Conservation (phyloP, 2,113 vertebrate genomes). For the Peucedramus taeniatus region DNA sequence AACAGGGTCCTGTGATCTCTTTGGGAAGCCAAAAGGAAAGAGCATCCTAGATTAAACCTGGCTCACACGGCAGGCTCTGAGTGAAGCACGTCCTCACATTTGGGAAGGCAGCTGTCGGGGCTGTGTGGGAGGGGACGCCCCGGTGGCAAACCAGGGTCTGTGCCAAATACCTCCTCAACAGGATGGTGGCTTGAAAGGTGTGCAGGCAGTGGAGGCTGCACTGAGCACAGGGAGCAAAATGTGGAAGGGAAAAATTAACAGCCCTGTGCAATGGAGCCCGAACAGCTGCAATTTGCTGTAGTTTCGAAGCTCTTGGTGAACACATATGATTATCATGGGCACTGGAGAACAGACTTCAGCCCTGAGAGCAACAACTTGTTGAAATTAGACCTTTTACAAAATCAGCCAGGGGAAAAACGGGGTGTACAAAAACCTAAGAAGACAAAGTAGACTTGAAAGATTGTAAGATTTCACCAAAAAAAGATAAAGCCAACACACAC, state of each 20-base stretch:
- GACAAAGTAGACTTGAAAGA: background rate
- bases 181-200: background rate
- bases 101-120: background rate
- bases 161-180: background rate
- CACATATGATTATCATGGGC: background rate
- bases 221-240: background rate
- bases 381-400: background rate
- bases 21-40: conserved; percentile 1
- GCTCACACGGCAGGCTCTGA: background rate
- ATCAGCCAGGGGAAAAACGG: background rate
- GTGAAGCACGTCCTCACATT: background rate
- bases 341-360: background rate
- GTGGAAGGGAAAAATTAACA: background rate
- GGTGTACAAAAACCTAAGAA: background rate
- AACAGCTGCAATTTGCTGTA: background rate
- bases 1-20: conserved; percentile 22
- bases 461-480: background rate
- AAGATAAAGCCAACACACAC: conserved; percentile 28
- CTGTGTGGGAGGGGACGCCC: background rate
- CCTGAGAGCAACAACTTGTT: background rate
- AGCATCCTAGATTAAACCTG: background rate
- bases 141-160: background rate
- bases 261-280: background rate
- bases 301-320: background rate
- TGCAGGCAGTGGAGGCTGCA: background rate